Percentiles rank a stretch among this genome's conserved stretches.
Conservation (phyloP, 2,888 invertebrate genomes). For the Octonoba sinensis region DNA sequence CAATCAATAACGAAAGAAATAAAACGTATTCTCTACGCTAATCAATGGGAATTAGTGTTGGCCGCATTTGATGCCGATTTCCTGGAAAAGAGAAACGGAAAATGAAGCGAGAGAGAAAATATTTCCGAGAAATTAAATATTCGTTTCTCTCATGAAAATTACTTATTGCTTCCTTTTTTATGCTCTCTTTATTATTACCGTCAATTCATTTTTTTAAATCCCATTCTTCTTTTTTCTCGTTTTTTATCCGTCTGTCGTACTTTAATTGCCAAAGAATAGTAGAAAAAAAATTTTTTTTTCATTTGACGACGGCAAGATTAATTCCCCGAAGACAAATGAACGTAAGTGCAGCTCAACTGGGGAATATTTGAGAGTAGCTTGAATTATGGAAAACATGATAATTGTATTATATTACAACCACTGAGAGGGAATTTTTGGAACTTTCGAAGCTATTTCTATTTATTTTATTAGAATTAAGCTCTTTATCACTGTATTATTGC, state of each 20-base stretch:
- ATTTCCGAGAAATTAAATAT: slow-evolving; percentile 59
- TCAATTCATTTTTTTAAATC: slow-evolving; percentile 5
- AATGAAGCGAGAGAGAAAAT: slow-evolving; percentile 12
- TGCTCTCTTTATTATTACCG: slow-evolving; percentile 23
- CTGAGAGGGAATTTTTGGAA: slow-evolving; percentile 34
- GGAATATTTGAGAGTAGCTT: slow-evolving; percentile 1
- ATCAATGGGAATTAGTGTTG: slow-evolving; percentile 61
- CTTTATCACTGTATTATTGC: not conserved
- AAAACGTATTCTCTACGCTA: slow-evolving; percentile 56
- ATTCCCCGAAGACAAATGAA: slow-evolving; percentile 41
- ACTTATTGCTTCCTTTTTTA: slow-evolving; percentile 20
- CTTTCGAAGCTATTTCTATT: slow-evolving; percentile 31
- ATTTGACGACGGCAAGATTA: slow-evolving; percentile 12
- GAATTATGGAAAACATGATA: slow-evolving; percentile 50
- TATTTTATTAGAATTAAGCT: slow-evolving; percentile 43
- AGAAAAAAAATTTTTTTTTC: slow-evolving; percentile 22
- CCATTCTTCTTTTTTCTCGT: slow-evolving; percentile 1
- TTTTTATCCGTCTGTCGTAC: no score
- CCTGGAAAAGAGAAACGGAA: slow-evolving; percentile 33
- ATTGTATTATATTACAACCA: slow-evolving; percentile 51
- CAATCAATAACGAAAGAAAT: slow-evolving; percentile 35
- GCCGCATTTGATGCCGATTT: slow-evolving; percentile 42
- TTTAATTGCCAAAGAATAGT: slow-evolving; percentile 38
- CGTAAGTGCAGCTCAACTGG: slow-evolving; percentile 21
- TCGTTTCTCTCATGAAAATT: slow-evolving; percentile 27